A percentile compares a stretch with the other conserved stretches of the same genome.
Conservation (phyloP, 1,140 invertebrate species). For the Pachypsylla venusta region DNA sequence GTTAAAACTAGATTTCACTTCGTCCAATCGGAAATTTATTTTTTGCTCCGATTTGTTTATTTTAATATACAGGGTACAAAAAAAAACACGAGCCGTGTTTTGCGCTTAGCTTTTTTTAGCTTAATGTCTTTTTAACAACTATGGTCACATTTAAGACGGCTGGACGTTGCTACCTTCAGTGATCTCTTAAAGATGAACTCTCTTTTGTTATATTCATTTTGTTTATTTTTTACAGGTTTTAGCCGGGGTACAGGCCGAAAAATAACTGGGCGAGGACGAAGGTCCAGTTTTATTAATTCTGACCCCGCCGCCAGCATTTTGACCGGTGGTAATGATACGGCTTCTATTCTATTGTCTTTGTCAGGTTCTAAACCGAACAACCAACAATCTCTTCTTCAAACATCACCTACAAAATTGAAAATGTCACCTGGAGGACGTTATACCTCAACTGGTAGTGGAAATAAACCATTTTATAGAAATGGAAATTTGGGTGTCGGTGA, state of each 20-base stretch:
- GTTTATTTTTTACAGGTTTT: background rate
- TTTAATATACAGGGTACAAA: too few species aligned
- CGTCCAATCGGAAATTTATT: too few species aligned
- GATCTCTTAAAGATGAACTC: too few species aligned
- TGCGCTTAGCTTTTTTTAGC: too few species aligned
- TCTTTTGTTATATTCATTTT: too few species aligned
- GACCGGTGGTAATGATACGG: background rate
- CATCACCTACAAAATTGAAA: background rate
- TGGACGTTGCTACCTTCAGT: too few species aligned
- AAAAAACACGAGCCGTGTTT: too few species aligned
- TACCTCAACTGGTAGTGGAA: background rate
- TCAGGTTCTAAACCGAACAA: background rate
- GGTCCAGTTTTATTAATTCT: background rate
- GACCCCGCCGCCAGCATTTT: background rate
- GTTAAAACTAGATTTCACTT: too few species aligned
- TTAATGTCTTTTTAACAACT: too few species aligned
- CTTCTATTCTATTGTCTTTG: background rate
- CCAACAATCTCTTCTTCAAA: background rate
- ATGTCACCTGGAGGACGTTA: background rate
- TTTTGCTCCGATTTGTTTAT: too few species aligned
- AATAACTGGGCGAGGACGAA: background rate
- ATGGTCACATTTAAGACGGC: too few species aligned
- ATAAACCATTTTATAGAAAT: background rate
- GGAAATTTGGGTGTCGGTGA: background rate
- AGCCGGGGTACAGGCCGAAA: background rate